Evolutionary conservation across 2,888 invertebrate genomes (phyloP).

Genomic region (Sipha maydis): DNA sequence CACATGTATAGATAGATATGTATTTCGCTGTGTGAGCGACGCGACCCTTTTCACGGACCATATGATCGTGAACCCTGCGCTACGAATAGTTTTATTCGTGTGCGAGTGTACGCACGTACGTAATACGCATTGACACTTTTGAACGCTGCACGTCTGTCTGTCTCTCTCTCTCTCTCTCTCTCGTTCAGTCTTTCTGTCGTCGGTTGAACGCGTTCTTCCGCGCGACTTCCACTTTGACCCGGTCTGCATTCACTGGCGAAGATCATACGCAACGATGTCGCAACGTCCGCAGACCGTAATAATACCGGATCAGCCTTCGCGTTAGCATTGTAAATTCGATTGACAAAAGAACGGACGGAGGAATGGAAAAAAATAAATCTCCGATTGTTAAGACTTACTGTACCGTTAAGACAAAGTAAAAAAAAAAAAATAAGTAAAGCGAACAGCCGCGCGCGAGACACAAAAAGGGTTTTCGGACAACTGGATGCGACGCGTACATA

Average conservation of each 20-base stretch:
- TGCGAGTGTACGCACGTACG: no score
- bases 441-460: background rate
- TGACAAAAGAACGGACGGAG: constrained; percentile 23
- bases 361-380: constrained; percentile 8
- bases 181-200: no score
- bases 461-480: constrained; percentile 43
- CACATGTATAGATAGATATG: background rate
- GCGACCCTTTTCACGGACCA: constrained; percentile 26
- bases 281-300: constrained; percentile 51
- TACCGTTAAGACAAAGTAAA: constrained; percentile 53
- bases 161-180: no score
- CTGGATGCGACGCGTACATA: background rate
- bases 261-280: background rate
- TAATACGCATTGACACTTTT: background rate
- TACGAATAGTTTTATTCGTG: no score
- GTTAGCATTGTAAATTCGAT: constrained; percentile 4
- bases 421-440: background rate
- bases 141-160: background rate
- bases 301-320: constrained; percentile 44
- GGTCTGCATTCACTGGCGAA: background rate
- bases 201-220: constrained; percentile 23
- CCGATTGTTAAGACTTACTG: constrained; percentile 46
- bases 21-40: background rate
- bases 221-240: constrained; percentile 33
- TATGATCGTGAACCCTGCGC: background rate